These are phyloP conservation scores for Bellardia bayeri DNA, from an alignment of 2,888 invertebrate species.

Conservation along the genomic window DNA sequence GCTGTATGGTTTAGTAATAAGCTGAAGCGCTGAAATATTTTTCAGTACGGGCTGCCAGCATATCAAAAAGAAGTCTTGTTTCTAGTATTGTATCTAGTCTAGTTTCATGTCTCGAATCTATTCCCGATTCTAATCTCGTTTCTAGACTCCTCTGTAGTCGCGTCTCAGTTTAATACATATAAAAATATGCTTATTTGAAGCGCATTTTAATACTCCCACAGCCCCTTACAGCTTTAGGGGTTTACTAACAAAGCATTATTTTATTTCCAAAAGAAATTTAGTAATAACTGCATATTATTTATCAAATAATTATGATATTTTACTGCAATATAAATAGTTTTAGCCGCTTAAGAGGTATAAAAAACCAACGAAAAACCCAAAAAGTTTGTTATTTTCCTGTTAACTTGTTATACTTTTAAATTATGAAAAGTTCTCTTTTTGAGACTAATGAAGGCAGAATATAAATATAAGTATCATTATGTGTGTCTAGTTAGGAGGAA, in stretches of 20 bases:
- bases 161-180: too few species aligned
- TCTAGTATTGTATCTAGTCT: too few species aligned
- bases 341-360: background rate
- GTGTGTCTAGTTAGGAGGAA: background rate
- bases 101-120: too few species aligned
- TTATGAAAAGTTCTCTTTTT: constrained; percentile 42
- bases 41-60: too few species aligned
- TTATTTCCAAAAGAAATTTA: background rate
- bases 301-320: constrained; percentile 55
- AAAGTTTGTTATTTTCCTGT: constrained; percentile 39
- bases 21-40: too few species aligned
- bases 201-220: background rate
- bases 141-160: too few species aligned
- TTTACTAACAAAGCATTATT: background rate
- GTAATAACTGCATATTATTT: constrained; percentile 60
- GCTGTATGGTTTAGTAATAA: too few species aligned
- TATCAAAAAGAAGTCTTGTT: too few species aligned
- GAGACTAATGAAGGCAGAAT: constrained; percentile 42
- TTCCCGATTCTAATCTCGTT: too few species aligned
- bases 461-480: background rate
- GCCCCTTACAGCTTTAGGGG: background rate
- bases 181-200: background rate
- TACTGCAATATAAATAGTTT: constrained; percentile 57
- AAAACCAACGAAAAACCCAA: constrained; percentile 2
- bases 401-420: constrained; percentile 19